These are phyloP conservation scores for Sinocyclocheilus grahami DNA, from an alignment of 2,113 vertebrate genomes.

Conservation along the genomic window DNA sequence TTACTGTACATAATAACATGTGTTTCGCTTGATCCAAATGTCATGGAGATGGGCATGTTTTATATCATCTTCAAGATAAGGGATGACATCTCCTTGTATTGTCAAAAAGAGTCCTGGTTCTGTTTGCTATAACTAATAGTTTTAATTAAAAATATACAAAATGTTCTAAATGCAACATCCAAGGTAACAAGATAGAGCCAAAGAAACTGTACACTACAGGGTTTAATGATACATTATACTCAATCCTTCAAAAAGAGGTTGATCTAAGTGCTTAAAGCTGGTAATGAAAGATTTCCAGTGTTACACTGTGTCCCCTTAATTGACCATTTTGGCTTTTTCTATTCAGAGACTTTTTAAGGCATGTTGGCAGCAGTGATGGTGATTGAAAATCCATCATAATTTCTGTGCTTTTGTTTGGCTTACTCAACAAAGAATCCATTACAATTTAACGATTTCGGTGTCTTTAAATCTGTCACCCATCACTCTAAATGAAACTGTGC, in stretches of 20 bases:
- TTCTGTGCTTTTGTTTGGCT: slow-evolving; percentile 41
- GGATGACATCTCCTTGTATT: neutral
- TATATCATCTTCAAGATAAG: neutral
- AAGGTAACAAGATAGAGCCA: neutral
- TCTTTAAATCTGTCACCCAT: slow-evolving; percentile 26
- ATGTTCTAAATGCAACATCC: neutral
- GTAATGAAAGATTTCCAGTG: slow-evolving; percentile 24
- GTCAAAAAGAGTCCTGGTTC: neutral
- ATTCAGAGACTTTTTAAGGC: slow-evolving; percentile 15
- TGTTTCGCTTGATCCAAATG: neutral
- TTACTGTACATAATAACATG: neutral
- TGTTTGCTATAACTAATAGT: neutral
- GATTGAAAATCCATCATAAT: slow-evolving; percentile 38
- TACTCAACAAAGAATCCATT: slow-evolving; percentile 34
- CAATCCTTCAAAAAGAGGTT: neutral
- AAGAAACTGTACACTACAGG: neutral
- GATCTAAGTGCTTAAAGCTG: neutral
- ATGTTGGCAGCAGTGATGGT: neutral
- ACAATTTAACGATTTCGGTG: neutral
- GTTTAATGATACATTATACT: neutral
- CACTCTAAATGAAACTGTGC: slow-evolving; percentile 19
- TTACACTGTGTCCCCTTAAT: slow-evolving; percentile 6
- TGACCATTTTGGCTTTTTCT: slow-evolving; percentile 24
- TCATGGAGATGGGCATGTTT: neutral
- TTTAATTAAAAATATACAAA: neutral